These are phyloP conservation scores for Heterochromis multidens DNA, from an alignment of 2,113 vertebrate species.

Conservation along the genomic window DNA sequence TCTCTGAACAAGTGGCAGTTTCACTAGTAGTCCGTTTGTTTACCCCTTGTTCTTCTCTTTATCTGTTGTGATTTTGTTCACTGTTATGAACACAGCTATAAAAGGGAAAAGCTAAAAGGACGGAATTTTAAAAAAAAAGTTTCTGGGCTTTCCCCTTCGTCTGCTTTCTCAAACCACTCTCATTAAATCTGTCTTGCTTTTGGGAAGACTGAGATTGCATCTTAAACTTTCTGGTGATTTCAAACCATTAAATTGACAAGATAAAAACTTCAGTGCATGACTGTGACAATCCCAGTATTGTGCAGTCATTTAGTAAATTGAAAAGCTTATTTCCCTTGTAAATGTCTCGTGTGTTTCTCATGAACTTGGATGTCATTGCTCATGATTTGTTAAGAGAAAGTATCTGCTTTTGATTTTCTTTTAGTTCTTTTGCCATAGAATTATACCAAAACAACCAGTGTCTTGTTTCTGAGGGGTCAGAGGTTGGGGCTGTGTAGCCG, in stretches of 20 bases:
- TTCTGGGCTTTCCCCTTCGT: not conserved
- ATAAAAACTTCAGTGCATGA: not conserved
- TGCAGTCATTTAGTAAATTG: not conserved
- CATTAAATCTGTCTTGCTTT: not conserved
- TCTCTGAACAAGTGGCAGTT: constrained; percentile 51
- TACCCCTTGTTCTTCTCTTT: constrained; percentile 36
- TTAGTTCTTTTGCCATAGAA: constrained; percentile 22
- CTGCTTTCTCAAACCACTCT: not conserved
- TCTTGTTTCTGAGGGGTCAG: constrained; percentile 61
- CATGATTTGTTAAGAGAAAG: constrained; percentile 28
- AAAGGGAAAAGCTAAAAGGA: not conserved
- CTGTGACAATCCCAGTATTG: not conserved
- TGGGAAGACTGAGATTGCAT: not conserved
- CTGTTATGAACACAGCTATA: not conserved
- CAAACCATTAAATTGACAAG: not conserved
- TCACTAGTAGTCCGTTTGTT: constrained; percentile 64
- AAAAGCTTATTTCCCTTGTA: not conserved
- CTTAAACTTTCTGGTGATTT: not conserved
- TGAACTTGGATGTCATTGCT: not conserved
- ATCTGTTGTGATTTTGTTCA: constrained; percentile 53
- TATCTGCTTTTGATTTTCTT: constrained; percentile 56
- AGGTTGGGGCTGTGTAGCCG: constrained; percentile 53
- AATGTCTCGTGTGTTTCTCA: not conserved
- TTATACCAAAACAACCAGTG: constrained; percentile 22
- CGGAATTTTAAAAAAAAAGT: not conserved